phyloP scores from a whole-genome alignment of 2,113 vertebrate genomes.

The Lamprotornis superbus region DNA sequence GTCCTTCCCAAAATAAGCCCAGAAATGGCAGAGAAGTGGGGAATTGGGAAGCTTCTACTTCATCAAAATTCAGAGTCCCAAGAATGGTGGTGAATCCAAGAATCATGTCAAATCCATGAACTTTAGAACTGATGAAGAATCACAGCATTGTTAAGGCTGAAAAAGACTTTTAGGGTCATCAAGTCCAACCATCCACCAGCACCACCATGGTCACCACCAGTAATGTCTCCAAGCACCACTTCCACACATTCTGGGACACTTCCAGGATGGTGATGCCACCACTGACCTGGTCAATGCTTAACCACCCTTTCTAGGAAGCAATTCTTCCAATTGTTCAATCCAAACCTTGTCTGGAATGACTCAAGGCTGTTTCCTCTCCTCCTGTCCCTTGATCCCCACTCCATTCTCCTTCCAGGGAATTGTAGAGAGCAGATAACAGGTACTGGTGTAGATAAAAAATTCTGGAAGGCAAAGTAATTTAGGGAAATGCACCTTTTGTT shows the following conservation, averaged over 20 bases:
- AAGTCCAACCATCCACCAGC: not conserved
- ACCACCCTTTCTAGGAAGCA: not conserved
- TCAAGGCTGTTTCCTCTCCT: rapidly evolving
- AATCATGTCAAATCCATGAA: not conserved
- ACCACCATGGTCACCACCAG: not conserved
- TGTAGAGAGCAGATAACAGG: not conserved
- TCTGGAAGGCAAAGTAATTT: not conserved
- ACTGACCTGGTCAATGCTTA: not conserved
- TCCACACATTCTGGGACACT: not conserved
- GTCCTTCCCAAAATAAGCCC: not conserved
- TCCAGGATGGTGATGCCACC: not conserved
- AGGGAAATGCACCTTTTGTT: not conserved
- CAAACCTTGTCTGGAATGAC: not conserved
- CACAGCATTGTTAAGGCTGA: rapidly evolving
- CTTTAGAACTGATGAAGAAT: not conserved
- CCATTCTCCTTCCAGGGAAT: not conserved
- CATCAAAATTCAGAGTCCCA: too few species aligned
- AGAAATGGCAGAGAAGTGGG: not conserved
- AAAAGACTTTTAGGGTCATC: not conserved
- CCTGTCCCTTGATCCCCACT: not conserved
- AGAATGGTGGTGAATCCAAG: not conserved
- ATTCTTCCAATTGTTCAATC: not conserved
- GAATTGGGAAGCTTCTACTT: not conserved
- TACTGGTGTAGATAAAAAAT: not conserved
- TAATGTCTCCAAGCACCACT: not conserved